Conservation (phyloP, 53 echinoderm and acorn worm species). For the Henricia sp. region DNA sequence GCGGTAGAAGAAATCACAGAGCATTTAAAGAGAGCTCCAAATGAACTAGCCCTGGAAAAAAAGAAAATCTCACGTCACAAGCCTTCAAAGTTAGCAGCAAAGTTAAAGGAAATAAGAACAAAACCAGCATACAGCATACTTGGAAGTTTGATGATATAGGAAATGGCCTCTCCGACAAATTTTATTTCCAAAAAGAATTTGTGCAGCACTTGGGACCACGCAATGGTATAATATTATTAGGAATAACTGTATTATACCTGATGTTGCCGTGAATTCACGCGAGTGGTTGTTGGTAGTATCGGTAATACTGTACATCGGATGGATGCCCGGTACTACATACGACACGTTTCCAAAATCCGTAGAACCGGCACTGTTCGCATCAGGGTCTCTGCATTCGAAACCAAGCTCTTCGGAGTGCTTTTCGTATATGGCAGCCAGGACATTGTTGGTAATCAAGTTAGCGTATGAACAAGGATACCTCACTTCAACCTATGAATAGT, state of each 20-base stretch:
- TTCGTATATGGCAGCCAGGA: slow-evolving; percentile 67
- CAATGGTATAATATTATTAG: too few species aligned
- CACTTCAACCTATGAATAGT: slow-evolving; percentile 39
- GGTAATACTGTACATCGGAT: slow-evolving; percentile 87
- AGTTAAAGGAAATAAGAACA: too few species aligned
- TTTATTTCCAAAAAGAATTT: too few species aligned
- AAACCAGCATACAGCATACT: too few species aligned
- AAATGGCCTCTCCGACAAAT: too few species aligned
- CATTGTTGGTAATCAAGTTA: slow-evolving; percentile 80
- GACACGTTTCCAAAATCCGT: slow-evolving; percentile 92
- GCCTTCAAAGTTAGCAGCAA: too few species aligned
- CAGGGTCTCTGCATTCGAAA: slow-evolving; percentile 18
- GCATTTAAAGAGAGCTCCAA: too few species aligned
- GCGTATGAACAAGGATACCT: slow-evolving; percentile 44
- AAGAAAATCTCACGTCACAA: too few species aligned
- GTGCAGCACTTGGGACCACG: too few species aligned
- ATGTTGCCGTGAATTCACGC: slow-evolving; percentile 67
- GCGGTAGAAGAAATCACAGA: too few species aligned
- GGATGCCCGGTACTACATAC: slow-evolving; percentile 87
- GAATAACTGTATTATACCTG: slow-evolving; percentile 62
- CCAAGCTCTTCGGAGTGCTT: slow-evolving; percentile 75
- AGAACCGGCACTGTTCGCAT: slow-evolving; percentile 62
- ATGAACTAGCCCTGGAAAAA: too few species aligned
- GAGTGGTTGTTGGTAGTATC: slow-evolving; percentile 76
- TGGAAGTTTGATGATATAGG: too few species aligned